Evolutionary conservation across 1,140 invertebrate species (phyloP).

Genomic region (Drosophila santomea): DNA sequence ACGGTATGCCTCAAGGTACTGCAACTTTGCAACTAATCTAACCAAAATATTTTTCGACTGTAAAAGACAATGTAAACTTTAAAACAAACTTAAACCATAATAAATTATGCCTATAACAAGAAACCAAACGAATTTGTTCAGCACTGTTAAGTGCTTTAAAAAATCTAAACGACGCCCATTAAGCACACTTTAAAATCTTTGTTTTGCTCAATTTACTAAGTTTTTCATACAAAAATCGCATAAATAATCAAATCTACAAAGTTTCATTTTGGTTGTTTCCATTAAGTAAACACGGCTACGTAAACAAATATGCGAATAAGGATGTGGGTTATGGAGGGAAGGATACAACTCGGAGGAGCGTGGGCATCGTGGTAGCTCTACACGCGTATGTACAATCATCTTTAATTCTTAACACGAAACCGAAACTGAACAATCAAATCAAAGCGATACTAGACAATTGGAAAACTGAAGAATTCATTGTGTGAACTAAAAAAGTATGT

Average conservation of each 20-base stretch:
- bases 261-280: conserved; percentile 35
- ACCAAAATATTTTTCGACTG: conserved; percentile 50
- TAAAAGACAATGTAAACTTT: conserved; percentile 35
- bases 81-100: conserved; percentile 41
- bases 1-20: not conserved
- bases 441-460: conserved; percentile 36
- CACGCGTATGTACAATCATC: conserved; percentile 61
- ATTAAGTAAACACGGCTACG: conserved; percentile 78
- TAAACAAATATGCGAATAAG: conserved; percentile 60
- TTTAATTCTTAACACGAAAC: conserved; percentile 71
- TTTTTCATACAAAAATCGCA: conserved; percentile 57
- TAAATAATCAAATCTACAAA: conserved; percentile 63
- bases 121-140: not conserved
- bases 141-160: no score
- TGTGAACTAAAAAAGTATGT: conserved; percentile 62
- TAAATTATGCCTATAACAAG: conserved; percentile 50
- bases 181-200: conserved; percentile 7
- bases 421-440: conserved; percentile 22
- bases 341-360: conserved; percentile 58
- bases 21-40: conserved; percentile 19
- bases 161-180: not conserved
- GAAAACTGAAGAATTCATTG: conserved; percentile 22
- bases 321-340: not conserved
- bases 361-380: conserved; percentile 44
- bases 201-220: conserved; percentile 64